Evolutionary conservation across 2,797 vertebrate species (phyloP), one percentile per base, ranked within the genome.

Genomic region (Darevskia mixta): DNA sequence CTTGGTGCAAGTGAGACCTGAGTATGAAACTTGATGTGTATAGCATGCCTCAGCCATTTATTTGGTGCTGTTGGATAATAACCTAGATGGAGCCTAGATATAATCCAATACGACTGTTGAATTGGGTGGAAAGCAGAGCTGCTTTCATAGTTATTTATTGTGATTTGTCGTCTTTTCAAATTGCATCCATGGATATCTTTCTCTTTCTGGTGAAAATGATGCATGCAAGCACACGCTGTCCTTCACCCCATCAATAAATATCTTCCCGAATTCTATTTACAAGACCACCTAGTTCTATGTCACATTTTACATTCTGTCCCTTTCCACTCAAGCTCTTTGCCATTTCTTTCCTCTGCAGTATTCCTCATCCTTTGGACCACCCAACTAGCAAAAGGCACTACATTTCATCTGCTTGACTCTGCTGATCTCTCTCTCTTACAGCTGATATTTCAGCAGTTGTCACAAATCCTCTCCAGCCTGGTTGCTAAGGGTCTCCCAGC

Each of bases 351-450:
- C 43, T 82, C 35, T 89, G 38, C 45, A 27, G 9, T 71, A 10
- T 72, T 66, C 25, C 58, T 76, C 79, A 79, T 41, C 32, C 85
- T 58, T 82, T 29, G 86, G 88, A 91, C 86, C 91, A 58, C 92
- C 88, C 88, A 90, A 45, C 0, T n/a, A 83, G 82, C 83, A 84
- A 55, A 75, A 58, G 17, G 27, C 25, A 32, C 72, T 73, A 6
- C 43, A 67, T 32, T 49, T 79, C 35, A 41, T 71, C 87, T 43
- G 29, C 18, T 61, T 73, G 10, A 49, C 13, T 71, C 78, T 72
- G 64, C 82, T 75, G 77, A 64, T 58, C 88, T 84, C 38, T 67
- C 76, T 73, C 79, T 82, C 55, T 79, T 80, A 67, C 89, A 49
- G 45, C 45, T 35, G 5, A 77, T 27, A 0, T 55, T 93, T 85